Evolutionary conservation across 2,113 vertebrate genomes (phyloP), one percentile per base, ranked within the genome.

Genomic region (Psettodes erumei): DNA sequence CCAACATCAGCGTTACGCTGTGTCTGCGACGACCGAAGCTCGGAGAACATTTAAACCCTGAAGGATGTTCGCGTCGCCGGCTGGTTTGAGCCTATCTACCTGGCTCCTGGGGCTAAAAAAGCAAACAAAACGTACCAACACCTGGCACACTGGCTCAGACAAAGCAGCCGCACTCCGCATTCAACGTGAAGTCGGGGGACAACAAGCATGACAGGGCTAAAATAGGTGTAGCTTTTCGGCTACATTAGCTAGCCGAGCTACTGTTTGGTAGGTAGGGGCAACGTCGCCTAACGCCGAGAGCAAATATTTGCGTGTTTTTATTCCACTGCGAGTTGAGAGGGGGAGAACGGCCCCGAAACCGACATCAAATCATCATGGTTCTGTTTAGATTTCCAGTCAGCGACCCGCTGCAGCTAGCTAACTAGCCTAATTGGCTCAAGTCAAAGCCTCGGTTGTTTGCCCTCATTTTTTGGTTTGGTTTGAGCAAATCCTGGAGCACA

Each of bases 161-260:
- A 72, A 58, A 75, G 60, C 40, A 45, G 71, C 48, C 43, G 8
- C 15, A 23, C 35, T 55, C 45, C 13, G 12, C 12, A 18, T 28
- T 51, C n/a, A 45, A 4, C 16, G 28, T 32, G 13, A 19, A 71
- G 19, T 28, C 48, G 9, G 18, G 23, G 56, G 15, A 79, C 74
- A 74, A 81, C 80, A 84, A 78, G 56, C 64, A 55, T 84, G 78
- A 87, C 82, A 84, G 75, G 28, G 84, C 85, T 77, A 62, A 63
- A 55, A 48, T 30, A 69, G 76, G 28, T 78, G 63, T 84, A 86
- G 84, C 79, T 79, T 43, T 11, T 65, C 37, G 70, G 87, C 86
- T 85, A 88, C 76, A 32, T 69, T 76, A 89, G 90, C 90, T 73
- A 75, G 63, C 77, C 1, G 55, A 35, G 81, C 84, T 83, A 53